Evolutionary conservation across 2,888 invertebrate genomes (phyloP), one percentile per base, ranked within the genome.

Genomic region (Volucella inanis): DNA sequence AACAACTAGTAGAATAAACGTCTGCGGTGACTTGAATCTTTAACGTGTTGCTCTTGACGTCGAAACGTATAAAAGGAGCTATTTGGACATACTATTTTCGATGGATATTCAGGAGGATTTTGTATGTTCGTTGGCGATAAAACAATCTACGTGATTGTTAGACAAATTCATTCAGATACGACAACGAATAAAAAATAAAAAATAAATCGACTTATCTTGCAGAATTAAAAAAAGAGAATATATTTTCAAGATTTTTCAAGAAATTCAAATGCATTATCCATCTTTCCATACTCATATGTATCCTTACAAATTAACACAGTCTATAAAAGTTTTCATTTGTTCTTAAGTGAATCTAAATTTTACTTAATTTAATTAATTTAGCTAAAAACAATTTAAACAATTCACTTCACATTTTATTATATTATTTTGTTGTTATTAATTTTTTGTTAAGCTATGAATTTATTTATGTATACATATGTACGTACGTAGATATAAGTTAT

Each of bases 381-480:
- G 70, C 84, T 84, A 84, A 80, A 57, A 84, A 84, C 84, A 84
- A 59, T 84, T 75, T 70, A 43, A 84, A 80, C 80, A 84, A 71
- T 84, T 83, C 45, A 12, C 54, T 38, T 78, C 43, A 52, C 50
- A 78, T 67, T 78, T 43, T 54, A 65, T 49, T 52, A 78, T 61
- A 22, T 22, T 22, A 22, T 77, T 72, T 41, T 61, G 52, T 49
- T 50, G 18, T 59, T 18, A 22, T 22, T 31, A 31, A 31, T 59
- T 71, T 43, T 12, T 74, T 47, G 31, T 14, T 54, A 71, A 71
- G 54, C 57, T 62, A 57, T 79, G 67, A n/a, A 77, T 61, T 49
- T 65, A 49, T 54, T 64, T 65, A 49, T 52, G 39, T 64, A 38
- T 31, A 31, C 6, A 31, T 31, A 31, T 31, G 31, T 31, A 31